phyloP scores from a whole-genome alignment of 2,888 invertebrate genomes.

The Standfussiana lucernea region DNA sequence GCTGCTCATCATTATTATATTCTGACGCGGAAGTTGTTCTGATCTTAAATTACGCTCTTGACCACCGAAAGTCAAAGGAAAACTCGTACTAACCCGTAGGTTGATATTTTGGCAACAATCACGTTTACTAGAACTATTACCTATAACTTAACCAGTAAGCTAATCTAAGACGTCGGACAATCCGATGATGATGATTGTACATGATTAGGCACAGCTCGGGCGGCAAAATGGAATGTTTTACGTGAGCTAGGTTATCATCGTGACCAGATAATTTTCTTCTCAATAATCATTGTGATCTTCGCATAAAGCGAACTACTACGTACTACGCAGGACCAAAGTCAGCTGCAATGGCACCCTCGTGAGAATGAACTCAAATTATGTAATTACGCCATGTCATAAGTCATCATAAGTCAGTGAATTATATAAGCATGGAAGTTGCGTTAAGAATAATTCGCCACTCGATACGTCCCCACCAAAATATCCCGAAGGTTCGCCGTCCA shows the following conservation, averaged over 20 bases:
- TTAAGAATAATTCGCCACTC: not conserved
- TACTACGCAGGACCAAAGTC: not conserved
- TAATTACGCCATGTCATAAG: constrained; percentile 11
- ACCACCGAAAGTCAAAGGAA: not conserved
- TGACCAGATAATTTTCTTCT: not conserved
- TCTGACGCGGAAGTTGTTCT: not conserved
- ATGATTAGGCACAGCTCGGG: not conserved
- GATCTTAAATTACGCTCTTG: not conserved
- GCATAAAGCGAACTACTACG: not conserved
- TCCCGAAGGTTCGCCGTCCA: too few species aligned
- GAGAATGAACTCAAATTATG: constrained; percentile 9
- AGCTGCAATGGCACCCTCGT: constrained; percentile 1
- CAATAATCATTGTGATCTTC: not conserved
- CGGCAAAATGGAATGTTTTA: not conserved
- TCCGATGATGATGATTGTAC: too few species aligned
- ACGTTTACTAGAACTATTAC: too few species aligned
- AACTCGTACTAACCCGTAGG: not conserved
- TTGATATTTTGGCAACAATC: not conserved
- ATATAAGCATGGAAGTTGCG: constrained; percentile 20
- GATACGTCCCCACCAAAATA: too few species aligned
- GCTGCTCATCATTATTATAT: not conserved
- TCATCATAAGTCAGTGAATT: constrained; percentile 15
- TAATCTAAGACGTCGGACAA: not conserved
- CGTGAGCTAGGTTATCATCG: not conserved
- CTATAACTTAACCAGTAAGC: not conserved